Conservation (phyloP, 2,888 invertebrate species). For the Cheilosia impressa region DNA sequence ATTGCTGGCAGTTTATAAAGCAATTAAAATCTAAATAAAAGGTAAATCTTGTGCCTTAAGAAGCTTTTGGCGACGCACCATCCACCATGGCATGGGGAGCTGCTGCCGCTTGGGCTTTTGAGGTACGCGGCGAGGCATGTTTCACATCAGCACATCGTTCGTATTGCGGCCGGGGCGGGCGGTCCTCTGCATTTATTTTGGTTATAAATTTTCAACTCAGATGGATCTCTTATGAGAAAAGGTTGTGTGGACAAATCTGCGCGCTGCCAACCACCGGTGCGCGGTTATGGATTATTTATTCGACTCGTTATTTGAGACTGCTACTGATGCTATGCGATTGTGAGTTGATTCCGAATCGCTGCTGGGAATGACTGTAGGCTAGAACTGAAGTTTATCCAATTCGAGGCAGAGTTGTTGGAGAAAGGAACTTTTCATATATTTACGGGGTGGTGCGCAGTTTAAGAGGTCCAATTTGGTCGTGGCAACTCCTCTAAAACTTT, state of each 20-base stretch:
- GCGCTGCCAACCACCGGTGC: constrained; percentile 39
- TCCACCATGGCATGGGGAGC: constrained; percentile 8
- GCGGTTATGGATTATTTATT: constrained; percentile 74
- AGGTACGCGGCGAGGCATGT: constrained; percentile 56
- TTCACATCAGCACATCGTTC: constrained; percentile 64
- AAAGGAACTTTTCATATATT: background rate
- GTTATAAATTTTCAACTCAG: constrained; percentile 67
- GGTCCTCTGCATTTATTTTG: constrained; percentile 46
- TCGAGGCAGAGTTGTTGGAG: background rate
- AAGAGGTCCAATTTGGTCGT: no score
- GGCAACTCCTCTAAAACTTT: no score
- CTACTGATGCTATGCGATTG: constrained; percentile 81
- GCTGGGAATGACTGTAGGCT: constrained; percentile 10
- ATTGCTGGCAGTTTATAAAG: constrained; percentile 75
- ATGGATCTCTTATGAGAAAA: constrained; percentile 59
- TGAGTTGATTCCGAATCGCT: constrained; percentile 51
- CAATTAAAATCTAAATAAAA: constrained; percentile 73
- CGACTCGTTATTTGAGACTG: constrained; percentile 78
- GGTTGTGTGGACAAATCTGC: constrained; percentile 65
- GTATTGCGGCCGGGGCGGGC: constrained; percentile 39
- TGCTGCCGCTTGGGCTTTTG: constrained; percentile 21
- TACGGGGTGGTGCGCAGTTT: no score
- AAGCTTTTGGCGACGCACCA: constrained; percentile 39
- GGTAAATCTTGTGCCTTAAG: constrained; percentile 64
- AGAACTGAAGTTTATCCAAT: constrained; percentile 41